Base-by-base conservation (phyloP, 2,797 vertebrate species). In the Stomatorhinus walkeri region DNA sequence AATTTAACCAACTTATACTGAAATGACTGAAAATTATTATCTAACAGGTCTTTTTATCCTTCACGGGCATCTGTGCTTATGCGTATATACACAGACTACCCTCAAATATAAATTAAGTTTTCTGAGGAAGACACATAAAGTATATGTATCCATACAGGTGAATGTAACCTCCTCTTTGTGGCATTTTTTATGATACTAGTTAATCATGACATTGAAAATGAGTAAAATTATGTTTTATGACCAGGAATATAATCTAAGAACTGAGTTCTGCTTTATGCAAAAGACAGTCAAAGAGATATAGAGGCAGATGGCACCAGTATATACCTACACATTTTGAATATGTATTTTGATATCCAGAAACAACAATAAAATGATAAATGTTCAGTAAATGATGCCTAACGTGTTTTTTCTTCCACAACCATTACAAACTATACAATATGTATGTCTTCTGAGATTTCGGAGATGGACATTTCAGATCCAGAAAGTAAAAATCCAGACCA, bases 401-500 rank as follows among this genome's bases (percentile, higher is more conserved):
- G 32, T 54, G 46, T 87, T 79, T 84, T 54, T 90, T 68, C 89
- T 32, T 28, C 61, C 76, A 64, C 83, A 79, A 64, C 86, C 79
- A 88, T 19, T 12, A 68, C 61, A 12, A 68, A 28, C 8, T 10
- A 51, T 22, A 84, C 88, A 90, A 59, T 89, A 76, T 36, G 10
- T 87, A 92, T 93, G 90, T 88, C 86, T 89, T 68, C 43, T 87
- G 90, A 51, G 64, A 56, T 91, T 91, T 91, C 93, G 90, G 10
- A 68, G 24, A 4, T 32, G 10, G 24, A 12, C 10, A 14, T 68
- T 68, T 32, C 61, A 12, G 61, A 68, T 68, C 24, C 61, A 68
- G 10, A 68, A 68, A 32, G 59, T 12, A 32, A 68, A 68, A 68
- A 68, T 68, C 10, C 61, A 68, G 61, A 68, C 24, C 61, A 32